phyloP scores from a whole-genome alignment of 2,113 vertebrate genomes.

The Pardalotus punctatus region DNA sequence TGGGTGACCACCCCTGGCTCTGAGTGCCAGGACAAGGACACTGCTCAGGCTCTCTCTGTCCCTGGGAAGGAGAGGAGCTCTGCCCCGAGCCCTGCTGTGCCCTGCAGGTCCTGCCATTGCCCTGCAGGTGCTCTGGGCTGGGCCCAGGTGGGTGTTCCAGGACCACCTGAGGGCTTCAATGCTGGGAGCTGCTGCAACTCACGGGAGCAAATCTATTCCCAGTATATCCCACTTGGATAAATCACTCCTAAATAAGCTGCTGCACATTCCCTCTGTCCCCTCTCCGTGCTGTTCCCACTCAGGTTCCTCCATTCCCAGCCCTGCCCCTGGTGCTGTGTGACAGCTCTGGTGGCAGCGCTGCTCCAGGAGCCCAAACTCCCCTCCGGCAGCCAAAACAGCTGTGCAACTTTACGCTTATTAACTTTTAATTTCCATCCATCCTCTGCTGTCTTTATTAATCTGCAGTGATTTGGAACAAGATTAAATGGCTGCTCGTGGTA shows the following conservation, averaged over 20 bases:
- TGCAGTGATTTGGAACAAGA: slow-evolving; percentile 13
- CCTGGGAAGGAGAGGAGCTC: not conserved
- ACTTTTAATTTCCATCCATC: slow-evolving; percentile 37
- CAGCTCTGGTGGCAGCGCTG: not conserved
- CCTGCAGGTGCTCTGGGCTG: not conserved
- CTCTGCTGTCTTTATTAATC: slow-evolving; percentile 49
- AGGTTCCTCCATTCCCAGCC: not conserved
- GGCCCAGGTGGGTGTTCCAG: not conserved
- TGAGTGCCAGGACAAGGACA: not conserved
- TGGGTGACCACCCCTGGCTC: not conserved
- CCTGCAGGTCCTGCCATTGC: not conserved
- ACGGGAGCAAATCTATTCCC: not conserved
- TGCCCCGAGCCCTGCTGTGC: not conserved
- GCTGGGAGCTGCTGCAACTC: not conserved
- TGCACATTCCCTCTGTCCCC: not conserved
- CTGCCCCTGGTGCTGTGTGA: not conserved
- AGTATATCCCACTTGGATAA: not conserved
- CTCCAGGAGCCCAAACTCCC: not conserved
- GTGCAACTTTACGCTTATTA: slow-evolving; percentile 12
- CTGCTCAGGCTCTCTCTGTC: not conserved
- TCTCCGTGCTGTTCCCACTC: not conserved
- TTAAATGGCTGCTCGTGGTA: not conserved
- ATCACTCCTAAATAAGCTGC: not conserved
- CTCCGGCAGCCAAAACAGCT: not conserved
- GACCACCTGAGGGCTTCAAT: not conserved